phyloP scores from a whole-genome alignment of 2,113 vertebrate genomes.

The Proteles cristata region DNA sequence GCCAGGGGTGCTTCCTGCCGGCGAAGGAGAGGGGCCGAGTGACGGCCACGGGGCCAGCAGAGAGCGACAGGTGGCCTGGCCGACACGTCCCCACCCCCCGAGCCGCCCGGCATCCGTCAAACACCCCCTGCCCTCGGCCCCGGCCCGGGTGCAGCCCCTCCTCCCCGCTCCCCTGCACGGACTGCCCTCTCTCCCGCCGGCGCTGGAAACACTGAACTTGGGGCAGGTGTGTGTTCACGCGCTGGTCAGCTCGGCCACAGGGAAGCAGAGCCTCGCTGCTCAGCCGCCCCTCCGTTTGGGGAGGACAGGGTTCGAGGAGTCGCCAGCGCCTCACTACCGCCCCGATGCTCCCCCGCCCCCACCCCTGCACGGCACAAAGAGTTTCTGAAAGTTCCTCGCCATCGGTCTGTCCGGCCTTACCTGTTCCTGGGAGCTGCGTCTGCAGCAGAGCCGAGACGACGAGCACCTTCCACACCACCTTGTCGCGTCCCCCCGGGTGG shows the following conservation, averaged over 20 bases:
- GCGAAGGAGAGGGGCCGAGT: background rate
- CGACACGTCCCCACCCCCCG: background rate
- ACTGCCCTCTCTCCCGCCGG: no score
- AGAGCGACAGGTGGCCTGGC: fast-evolving
- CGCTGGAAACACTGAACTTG: fast-evolving
- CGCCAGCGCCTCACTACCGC: background rate
- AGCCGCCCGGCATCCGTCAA: background rate
- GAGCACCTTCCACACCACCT: conserved; percentile 76
- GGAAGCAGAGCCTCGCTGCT: background rate
- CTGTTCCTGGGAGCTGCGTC: conserved; percentile 68
- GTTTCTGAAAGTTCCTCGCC: fast-evolving
- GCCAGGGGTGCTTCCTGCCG: background rate
- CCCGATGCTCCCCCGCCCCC: fast-evolving
- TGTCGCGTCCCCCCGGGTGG: fast-evolving
- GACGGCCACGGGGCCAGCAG: background rate
- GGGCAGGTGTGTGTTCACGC: fast-evolving
- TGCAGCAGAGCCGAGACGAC: conserved; percentile 21
- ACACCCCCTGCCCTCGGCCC: no score
- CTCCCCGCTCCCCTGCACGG: background rate
- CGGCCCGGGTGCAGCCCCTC: no score
- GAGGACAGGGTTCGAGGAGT: background rate
- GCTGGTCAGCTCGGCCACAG: background rate
- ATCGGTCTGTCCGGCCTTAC: conserved; percentile 62
- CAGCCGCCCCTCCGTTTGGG: background rate
- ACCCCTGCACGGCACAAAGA: background rate